phyloP scores from a whole-genome alignment of 1,140 invertebrate genomes.

The Drosophila guanche region DNA sequence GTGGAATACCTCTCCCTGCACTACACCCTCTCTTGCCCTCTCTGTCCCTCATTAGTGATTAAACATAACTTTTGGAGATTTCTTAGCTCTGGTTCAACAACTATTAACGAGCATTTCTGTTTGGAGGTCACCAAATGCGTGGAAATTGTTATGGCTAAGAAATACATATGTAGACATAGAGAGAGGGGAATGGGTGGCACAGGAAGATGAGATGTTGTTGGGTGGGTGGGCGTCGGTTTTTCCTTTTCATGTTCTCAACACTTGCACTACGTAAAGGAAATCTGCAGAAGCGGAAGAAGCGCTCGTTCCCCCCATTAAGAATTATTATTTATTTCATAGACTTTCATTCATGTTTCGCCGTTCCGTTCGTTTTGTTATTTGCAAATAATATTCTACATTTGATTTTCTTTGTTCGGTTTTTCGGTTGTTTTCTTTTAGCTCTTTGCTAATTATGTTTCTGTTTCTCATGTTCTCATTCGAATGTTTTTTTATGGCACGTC shows the following conservation, averaged over 20 bases:
- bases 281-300: conserved; percentile 9
- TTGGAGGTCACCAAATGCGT: conserved; percentile 73
- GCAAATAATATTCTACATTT: conserved; percentile 14
- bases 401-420: conserved; percentile 24
- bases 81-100: conserved; percentile 36
- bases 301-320: conserved; percentile 25
- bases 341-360: conserved; percentile 72
- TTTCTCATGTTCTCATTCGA: conserved; percentile 11
- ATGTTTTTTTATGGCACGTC: conserved; percentile 17
- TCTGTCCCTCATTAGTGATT: conserved; percentile 68
- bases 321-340: conserved; percentile 74
- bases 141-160: conserved; percentile 48
- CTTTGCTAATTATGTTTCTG: conserved; percentile 55
- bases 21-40: background rate
- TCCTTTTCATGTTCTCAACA: conserved; percentile 44
- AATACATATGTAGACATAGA: background rate
- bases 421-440: conserved; percentile 27
- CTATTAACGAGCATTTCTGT: conserved; percentile 62
- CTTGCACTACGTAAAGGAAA: conserved; percentile 29
- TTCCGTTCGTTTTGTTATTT: conserved; percentile 44
- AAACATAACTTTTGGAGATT: conserved; percentile 57
- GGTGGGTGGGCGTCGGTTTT: conserved; percentile 36
- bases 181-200: no score
- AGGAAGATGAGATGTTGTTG: no score
- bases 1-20: conserved; percentile 6